Base-by-base conservation (phyloP, 2,113 vertebrate genomes). In the Euleptes europaea region DNA sequence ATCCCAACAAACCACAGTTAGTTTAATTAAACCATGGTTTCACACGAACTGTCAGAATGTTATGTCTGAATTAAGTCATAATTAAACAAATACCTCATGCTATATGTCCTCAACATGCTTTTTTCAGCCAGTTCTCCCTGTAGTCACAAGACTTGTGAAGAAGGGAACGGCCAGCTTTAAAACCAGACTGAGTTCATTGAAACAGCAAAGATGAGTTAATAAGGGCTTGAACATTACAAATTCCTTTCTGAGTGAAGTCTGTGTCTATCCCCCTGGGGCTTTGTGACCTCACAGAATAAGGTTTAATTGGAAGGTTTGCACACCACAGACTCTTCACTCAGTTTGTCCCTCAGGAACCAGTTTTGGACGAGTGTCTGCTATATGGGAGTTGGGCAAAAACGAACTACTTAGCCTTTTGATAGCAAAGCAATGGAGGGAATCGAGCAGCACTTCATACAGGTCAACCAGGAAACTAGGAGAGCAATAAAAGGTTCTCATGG, bases 401-500 rank as follows among this genome's bases (percentile, higher is more conserved):
- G 47, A 70, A 65, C 33, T 44, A 66, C 33, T 63, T 86, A 80
- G 17, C 35, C 51, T 17, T 89, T 0, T 38, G 47, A 3, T 26
- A 35, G n/a, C 38, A n/a, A n/a, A 87, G 44, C 14, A 31, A 65
- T 38, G 75, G 17, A 83, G 23, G 89, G 72, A 82, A 77, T 74
- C 65, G 33, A 26, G 26, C 49, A 88, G 1, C 5, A 15, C 33
- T 81, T 90, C 84, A 15, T 69, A 28, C n/a, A 73, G 49, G 80
- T 42, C n/a, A 78, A 65, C 82, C 21, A 87, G 66, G 83, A 91
- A 70, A 70, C 83, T 49, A 63, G 44, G 82, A 79, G 9, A n/a
- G 51, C 28, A 65, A 11, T 47, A n/a, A 87, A 83, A 49, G 47
- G 67, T 57, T 28, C 60, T 26, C 65, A 69, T 44, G 35, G n/a